Base-by-base conservation (phyloP, 2,797 vertebrate species). In the Chelon labrosus region DNA sequence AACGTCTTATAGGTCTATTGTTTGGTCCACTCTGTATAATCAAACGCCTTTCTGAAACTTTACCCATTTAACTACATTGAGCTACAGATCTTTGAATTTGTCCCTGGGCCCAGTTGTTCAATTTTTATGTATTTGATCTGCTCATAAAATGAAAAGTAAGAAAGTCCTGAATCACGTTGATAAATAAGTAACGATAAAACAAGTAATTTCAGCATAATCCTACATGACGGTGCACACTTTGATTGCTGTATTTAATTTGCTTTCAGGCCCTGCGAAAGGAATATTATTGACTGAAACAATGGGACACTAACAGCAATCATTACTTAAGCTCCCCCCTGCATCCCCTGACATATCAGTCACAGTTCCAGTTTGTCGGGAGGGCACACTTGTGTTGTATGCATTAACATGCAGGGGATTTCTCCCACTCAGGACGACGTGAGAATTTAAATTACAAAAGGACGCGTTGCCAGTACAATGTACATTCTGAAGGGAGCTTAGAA, bases 221-320 rank as follows among this genome's bases (percentile, higher is more conserved):
- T 35, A 35, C 31, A 35, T 35, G 31, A 35, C 31, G 31, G 7
- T 35, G 7, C 5, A 35, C 31, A 35, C 31, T 35, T 27, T 27
- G 25, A 27, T 27, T 27, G 25, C 25, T 35, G 31, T 35, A 35
- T 35, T 35, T 35, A 35, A 35, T 35, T 35, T 35, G 31, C 31
- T 35, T 35, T 35, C 31, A 35, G 31, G 50, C 52, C 65, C 52
- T 58, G 54, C 55, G 58, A 64, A 73, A 62, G 57, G 35, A 79
- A 76, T 63, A 65, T 71, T 56, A 78, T 53, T 69, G 64, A 72
- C 38, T 69, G 51, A 10, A 56, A 20, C 61, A 17, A 35, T 1
- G 37, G 16, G 53, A 50, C 35, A 53, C 17, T 4, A 53, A 56
- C 22, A 52, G 61, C 47, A 71, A 74, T 80, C 62, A 75, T 52